Evolutionary conservation across 2,113 vertebrate genomes (phyloP).

Genomic region (Pyxicephalus adspersus): DNA sequence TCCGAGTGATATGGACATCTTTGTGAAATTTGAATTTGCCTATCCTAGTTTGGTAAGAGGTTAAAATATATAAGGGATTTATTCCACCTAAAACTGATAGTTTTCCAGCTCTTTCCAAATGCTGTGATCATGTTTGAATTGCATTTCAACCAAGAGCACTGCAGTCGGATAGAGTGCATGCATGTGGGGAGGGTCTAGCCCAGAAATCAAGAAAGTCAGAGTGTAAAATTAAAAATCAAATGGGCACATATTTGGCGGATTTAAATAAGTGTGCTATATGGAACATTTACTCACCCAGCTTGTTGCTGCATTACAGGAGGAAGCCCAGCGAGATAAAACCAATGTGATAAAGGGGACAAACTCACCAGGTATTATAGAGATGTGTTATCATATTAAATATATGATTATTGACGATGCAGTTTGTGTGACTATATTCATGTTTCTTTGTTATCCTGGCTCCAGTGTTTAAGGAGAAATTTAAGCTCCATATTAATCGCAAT

Average conservation of each 20-base stretch:
- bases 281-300: neutral
- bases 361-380: slow-evolving; percentile 73
- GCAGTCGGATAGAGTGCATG: no score
- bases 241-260: no score
- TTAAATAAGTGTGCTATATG: neutral
- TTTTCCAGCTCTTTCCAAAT: no score
- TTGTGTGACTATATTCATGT: no score
- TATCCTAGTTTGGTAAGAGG: slow-evolving; percentile 82
- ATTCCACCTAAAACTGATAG: no score
- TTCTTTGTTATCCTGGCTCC: neutral
- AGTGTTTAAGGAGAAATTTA: slow-evolving; percentile 89
- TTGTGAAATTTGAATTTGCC: slow-evolving; percentile 90
- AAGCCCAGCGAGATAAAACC: slow-evolving; percentile 89
- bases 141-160: no score
- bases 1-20: slow-evolving; percentile 82
- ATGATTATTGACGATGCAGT: no score
- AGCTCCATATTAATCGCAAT: slow-evolving; percentile 80
- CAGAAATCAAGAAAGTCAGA: no score
- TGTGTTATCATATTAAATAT: neutral
- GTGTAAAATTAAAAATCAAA: no score
- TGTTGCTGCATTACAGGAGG: slow-evolving; percentile 73
- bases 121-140: no score
- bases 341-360: slow-evolving; percentile 78
- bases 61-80: no score
- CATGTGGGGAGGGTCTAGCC: no score